Evolutionary conservation across 2,113 vertebrate species (phyloP).

Genomic region (Phoenicopterus ruber): DNA sequence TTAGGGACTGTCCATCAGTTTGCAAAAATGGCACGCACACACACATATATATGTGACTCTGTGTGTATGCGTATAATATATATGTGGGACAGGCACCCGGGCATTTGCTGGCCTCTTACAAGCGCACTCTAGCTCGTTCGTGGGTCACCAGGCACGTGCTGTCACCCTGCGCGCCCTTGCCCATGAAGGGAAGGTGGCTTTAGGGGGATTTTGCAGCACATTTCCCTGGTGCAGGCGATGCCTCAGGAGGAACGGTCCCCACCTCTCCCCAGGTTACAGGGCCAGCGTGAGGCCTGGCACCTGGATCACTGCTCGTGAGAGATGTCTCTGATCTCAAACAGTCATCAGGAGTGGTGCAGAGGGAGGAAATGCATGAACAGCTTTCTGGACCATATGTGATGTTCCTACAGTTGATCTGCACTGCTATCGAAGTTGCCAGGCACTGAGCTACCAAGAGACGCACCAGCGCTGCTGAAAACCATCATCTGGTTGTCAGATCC

Average conservation of each 20-base stretch:
- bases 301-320: neutral
- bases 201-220: neutral
- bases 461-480: neutral
- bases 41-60: accelerated
- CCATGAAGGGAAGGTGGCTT: neutral
- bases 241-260: neutral
- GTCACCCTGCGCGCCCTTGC: neutral
- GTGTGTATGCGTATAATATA: neutral
- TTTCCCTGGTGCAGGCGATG: neutral
- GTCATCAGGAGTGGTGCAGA: neutral
- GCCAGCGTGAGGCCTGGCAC: neutral
- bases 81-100: neutral
- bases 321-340: neutral
- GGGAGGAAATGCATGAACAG: neutral
- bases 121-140: neutral
- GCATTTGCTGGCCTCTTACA: neutral
- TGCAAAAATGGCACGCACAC: neutral
- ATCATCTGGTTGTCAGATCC: neutral
- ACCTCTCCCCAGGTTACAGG: neutral
- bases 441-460: neutral
- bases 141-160: neutral
- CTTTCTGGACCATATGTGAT: constrained; percentile 32
- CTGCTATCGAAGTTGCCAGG: constrained; percentile 19
- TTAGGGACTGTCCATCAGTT: neutral
- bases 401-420: neutral